These are phyloP conservation scores for Holacanthus passer DNA, from an alignment of 2,113 vertebrate species.

Conservation along the genomic window DNA sequence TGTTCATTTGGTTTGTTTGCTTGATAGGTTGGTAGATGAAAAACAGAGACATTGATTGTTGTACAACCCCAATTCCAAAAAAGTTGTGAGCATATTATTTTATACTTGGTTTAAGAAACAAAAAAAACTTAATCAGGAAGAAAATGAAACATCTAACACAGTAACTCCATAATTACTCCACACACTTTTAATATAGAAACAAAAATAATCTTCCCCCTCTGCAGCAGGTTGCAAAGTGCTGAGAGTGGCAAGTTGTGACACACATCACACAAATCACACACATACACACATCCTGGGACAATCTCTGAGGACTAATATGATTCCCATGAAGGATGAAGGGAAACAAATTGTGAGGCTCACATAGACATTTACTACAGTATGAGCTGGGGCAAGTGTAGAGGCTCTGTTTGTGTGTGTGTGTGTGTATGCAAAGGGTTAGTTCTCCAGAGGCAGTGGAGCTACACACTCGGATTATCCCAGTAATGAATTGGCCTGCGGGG, in stretches of 20 bases:
- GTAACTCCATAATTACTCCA: background rate
- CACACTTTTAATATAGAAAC: background rate
- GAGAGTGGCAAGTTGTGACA: slow-evolving; percentile 30
- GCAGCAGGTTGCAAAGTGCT: slow-evolving; percentile 37
- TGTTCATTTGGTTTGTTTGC: slow-evolving; percentile 20
- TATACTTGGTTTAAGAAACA: no score
- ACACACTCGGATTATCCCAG: slow-evolving; percentile 57
- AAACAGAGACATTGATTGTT: slow-evolving; percentile 3
- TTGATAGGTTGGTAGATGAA: slow-evolving; percentile 28
- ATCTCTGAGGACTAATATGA: slow-evolving; percentile 28
- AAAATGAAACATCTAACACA: slow-evolving; percentile 3
- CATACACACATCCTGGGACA: background rate
- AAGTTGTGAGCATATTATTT: no score
- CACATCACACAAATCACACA: background rate
- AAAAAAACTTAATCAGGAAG: no score
- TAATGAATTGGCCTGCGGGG: slow-evolving; percentile 67
- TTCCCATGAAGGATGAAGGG: slow-evolving; percentile 18
- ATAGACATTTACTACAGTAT: slow-evolving; percentile 22
- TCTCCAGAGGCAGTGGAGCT: slow-evolving; percentile 29
- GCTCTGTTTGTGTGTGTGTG: slow-evolving; percentile 11
- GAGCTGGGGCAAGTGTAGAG: slow-evolving; percentile 10
- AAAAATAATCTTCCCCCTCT: slow-evolving; percentile 8
- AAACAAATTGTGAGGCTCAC: slow-evolving; percentile 14
- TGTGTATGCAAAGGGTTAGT: slow-evolving; percentile 23
- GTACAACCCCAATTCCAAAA: no score